These are phyloP conservation scores for Caenorhabditis zanzibari DNA, from an alignment of 2,888 invertebrate genomes.

Conservation along the genomic window DNA sequence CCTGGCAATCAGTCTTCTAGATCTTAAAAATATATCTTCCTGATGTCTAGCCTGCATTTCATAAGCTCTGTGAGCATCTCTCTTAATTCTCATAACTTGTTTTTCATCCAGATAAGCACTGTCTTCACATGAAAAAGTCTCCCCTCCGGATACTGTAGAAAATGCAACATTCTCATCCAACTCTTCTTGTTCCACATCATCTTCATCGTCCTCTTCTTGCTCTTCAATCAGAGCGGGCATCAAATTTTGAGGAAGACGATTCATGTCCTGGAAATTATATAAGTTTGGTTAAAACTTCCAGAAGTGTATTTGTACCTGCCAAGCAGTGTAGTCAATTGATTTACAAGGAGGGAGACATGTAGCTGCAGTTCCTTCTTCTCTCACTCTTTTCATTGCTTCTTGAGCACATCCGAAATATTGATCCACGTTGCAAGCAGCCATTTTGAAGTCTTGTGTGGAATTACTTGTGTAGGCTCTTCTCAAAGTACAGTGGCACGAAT, in stretches of 20 bases:
- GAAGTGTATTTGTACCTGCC: slow-evolving; percentile 71
- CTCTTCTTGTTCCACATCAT: slow-evolving; percentile 77
- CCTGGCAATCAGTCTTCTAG: slow-evolving; percentile 76
- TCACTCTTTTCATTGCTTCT: slow-evolving; percentile 69
- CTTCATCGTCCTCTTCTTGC: slow-evolving; percentile 78
- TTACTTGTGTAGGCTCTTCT: slow-evolving; percentile 74
- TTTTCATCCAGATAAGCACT: slow-evolving; percentile 68
- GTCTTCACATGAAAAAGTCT: slow-evolving; percentile 70
- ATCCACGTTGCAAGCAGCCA: slow-evolving; percentile 78
- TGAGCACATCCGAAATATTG: slow-evolving; percentile 82
- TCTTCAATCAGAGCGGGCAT: slow-evolving; percentile 81
- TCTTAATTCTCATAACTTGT: slow-evolving; percentile 77
- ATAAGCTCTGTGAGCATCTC: slow-evolving; percentile 80
- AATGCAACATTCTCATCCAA: slow-evolving; percentile 72
- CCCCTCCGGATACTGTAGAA: slow-evolving; percentile 53
- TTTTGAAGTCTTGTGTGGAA: slow-evolving; percentile 62
- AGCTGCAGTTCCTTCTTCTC: slow-evolving; percentile 68
- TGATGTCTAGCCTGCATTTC: slow-evolving; percentile 83
- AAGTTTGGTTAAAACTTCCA: neutral
- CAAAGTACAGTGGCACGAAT: slow-evolving; percentile 78
- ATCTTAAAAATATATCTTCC: slow-evolving; percentile 81
- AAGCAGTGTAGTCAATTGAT: slow-evolving; percentile 82
- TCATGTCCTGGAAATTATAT: slow-evolving; percentile 76
- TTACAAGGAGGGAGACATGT: slow-evolving; percentile 80
- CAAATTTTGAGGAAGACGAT: slow-evolving; percentile 79